Base-by-base conservation (phyloP, 2,888 invertebrate genomes). In the Temnothorax unifasciatus region DNA sequence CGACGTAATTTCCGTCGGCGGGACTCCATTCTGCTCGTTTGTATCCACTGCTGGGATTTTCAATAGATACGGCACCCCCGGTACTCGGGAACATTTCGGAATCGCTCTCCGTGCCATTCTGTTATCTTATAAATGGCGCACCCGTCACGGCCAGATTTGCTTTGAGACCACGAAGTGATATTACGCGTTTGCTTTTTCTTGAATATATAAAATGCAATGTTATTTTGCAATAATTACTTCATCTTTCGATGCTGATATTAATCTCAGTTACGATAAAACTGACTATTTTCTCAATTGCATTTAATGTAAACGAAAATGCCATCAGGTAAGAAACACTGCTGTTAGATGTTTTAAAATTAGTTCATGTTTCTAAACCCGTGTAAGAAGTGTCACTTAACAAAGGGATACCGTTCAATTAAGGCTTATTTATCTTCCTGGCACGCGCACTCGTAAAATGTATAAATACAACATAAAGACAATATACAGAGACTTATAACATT, bases 1-100 rank as follows among this genome's bases (percentile, higher is more conserved):
- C 84, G 83, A 64, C 81, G 85, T 85, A 86, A 84, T 84, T 84
- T 84, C 69, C 86, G 83, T 79, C 77, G 71, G 75, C 50, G 34
- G 41, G 61, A 66, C 66, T 75, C 54, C 77, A 68, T 82, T 81
- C 79, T 81, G 71, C 73, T 61, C 79, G 73, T 81, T 81, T 81
- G 73, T 73, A 71, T 73, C 79, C 73, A 69, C 73, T 38, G 47
- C 50, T 81, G 73, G 73, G 73, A 71, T 68, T 77, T 83, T 83
- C 85, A 83, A 82, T 81, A 73, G 73, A 81, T 81, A 81, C 47
- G 21, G 25, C 13, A 13, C 47, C 79, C 38, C 47, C 79, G 9
- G 59, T 13, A 59, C 47, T 57, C 73, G 59, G 44, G 29, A 44
- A 69, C 44, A 77, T 73, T 81, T 81, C 47, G 59, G 47, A 50